Base-by-base conservation (phyloP, 2,113 vertebrate genomes). In the Oncorhynchus keta region DNA sequence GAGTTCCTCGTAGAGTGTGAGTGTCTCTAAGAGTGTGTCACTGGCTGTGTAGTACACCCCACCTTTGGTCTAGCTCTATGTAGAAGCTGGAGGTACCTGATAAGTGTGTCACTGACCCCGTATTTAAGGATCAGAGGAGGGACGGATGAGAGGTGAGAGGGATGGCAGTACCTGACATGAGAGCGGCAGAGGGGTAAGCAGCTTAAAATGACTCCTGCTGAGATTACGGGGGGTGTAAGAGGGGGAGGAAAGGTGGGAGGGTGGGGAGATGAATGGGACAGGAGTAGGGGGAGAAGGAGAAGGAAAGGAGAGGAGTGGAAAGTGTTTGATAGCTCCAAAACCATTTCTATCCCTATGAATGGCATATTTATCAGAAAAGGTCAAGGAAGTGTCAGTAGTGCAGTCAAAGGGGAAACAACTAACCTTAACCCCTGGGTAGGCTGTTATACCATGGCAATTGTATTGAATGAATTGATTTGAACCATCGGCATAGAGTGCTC, bases 11-110 rank as follows among this genome's bases (percentile, higher is more conserved):
- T 67, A 16, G 26, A 67, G 13, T 16, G 22, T 28, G 12, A 26
- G 24, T 67, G 65, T 32, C 65, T 16, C 28, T 30, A 13, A 65
- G 62, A 13, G 32, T 71, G 57, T 66, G 66, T 8, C 48, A 78
- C 76, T 85, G 74, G 71, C 62, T 48, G 48, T 62, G 28, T 51
- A 76, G n/a, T 11, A 45, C 9, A 45, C 9, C 39, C 68, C 68
- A 80, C 81, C 78, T 84, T 72, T 86, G 79, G 81, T 76, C 82
- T 57, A 8, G n/a, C 26, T 49, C 39, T 11, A 67, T 59, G 70
- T 82, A 73, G 80, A 83, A 82, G 70, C 83, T 70, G 39, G 57
- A 72, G 76, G 70, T 22, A 28, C 75, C 69, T 74, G 81, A 84
- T 70, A 49, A 76, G 59, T 24, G 51, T 82, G 79, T 71, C 79